A percentile compares a stretch with the other conserved stretches of the same genome.
These are phyloP conservation scores for Notolabrus celidotus DNA, from an alignment of 2,797 vertebrate species.

Conservation along the genomic window DNA sequence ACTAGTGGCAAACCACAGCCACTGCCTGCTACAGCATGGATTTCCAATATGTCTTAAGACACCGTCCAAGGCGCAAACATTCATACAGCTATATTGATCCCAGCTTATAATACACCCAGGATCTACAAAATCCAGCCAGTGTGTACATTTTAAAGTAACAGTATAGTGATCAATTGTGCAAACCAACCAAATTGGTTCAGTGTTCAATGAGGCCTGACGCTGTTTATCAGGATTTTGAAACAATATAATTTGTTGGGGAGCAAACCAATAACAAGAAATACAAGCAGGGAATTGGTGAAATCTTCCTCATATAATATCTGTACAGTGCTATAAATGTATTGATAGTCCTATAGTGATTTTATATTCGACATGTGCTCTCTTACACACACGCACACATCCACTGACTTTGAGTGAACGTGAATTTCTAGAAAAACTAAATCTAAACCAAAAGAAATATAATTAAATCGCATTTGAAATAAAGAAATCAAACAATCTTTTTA, in stretches of 20 bases:
- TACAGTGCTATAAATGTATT: constrained; percentile 7
- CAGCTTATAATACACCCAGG: constrained; percentile 54
- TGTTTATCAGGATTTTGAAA: constrained; percentile 20
- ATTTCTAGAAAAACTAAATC: too few relatives aligned
- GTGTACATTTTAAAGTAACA: constrained; percentile 55
- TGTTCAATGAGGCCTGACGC: constrained; percentile 21
- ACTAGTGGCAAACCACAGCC: constrained; percentile 44
- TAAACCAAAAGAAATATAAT: too few relatives aligned
- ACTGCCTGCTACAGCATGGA: constrained; percentile 72
- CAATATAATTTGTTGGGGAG: constrained; percentile 11
- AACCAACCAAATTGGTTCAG: constrained; percentile 40
- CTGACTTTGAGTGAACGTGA: neutral
- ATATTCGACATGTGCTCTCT: neutral
- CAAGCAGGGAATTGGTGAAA: neutral
- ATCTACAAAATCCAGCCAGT: constrained; percentile 46
- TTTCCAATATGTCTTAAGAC: constrained; percentile 81
- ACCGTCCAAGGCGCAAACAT: constrained; percentile 65
- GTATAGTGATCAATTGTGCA: constrained; percentile 49
- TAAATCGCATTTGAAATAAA: too few relatives aligned
- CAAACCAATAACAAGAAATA: constrained; percentile 1
- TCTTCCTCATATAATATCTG: constrained; percentile 10
- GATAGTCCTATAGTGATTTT: constrained; percentile 7
- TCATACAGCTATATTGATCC: constrained; percentile 66
- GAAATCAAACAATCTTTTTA: neutral
- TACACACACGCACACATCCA: neutral